These are phyloP conservation scores for Sarcophaga caerulescens DNA, from an alignment of 2,888 invertebrate genomes.

Conservation along the genomic window DNA sequence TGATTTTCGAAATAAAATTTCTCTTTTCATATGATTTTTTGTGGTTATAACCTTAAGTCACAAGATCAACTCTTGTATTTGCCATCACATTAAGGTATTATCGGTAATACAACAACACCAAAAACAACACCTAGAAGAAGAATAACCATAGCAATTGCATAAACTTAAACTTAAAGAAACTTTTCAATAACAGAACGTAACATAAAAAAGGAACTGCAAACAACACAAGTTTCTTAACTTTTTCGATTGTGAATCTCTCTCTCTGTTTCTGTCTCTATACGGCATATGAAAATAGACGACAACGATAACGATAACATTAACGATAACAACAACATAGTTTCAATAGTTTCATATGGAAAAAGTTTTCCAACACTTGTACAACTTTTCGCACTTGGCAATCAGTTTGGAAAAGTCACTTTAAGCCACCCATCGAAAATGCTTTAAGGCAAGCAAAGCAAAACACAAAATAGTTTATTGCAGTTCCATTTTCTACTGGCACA, in stretches of 20 bases:
- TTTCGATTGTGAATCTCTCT: not conserved
- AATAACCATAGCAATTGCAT: not conserved
- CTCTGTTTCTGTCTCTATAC: too few relatives aligned
- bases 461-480: not conserved
- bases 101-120: conserved; percentile 11
- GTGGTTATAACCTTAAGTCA: not conserved
- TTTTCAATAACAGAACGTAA: not conserved
- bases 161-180: not conserved
- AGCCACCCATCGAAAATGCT: not conserved
- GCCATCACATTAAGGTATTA: conserved; percentile 9
- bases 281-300: not conserved
- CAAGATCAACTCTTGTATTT: conserved; percentile 15
- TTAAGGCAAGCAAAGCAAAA: not conserved
- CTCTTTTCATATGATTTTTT: not conserved
- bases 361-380: not conserved
- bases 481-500: not conserved
- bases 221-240: not conserved
- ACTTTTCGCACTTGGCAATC: not conserved
- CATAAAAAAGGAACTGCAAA: not conserved
- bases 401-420: not conserved
- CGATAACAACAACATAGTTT: not conserved
- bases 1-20: not conserved
- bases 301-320: not conserved
- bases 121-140: not conserved
- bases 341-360: not conserved